Evolutionary conservation across 2,797 vertebrate species (phyloP), one percentile per base, ranked within the genome.

Genomic region (Thripadectes ignobilis): DNA sequence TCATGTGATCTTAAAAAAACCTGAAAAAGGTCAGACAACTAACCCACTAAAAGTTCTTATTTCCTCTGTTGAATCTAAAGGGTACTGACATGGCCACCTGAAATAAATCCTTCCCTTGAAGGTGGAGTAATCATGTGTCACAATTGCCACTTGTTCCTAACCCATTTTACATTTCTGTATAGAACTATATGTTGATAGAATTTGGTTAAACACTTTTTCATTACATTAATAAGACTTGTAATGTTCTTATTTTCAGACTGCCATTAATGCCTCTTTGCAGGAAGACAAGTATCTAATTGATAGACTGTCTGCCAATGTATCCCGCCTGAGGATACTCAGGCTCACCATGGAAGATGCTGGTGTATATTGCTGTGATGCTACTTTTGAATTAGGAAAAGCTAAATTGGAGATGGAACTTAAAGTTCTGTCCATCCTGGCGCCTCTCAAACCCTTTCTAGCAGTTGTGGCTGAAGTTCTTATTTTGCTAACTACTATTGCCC

Each of bases 401-500:
- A 81, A 95, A 86, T 82, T 93, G 22, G 94, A 46, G 0, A 21
- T 98, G 62, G 51, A 98, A 3, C 96, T 99, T 27, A 98, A 76
- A 74, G 98, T 99, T 66, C 97, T 99, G 69, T 98, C 96, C 38
- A 96, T 98, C 55, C 23, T 94, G 29, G 98, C 97, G 71, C 99
- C 99, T 41, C 98, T 99, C 75, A 99, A 99, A 92, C 98, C 98
- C 2, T 99, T 99, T 92, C 7, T 99, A 10, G 98, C 79, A 71
- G 97, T 99, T 73, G 66, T 98, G 68, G 93, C 91, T 4, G 99
- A 99, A 89, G 99, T 99, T 39, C 14, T 97, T 23, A 0, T 99
- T 57, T 93, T 99, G 59, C 98, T 99, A 43, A 58, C 97, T 15
- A 6, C 96, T n/a, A 98, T 99, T 92, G 95, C 98, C 43, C 88